Base-by-base conservation (phyloP, 2,888 invertebrate genomes). In the Papilio gigon region DNA sequence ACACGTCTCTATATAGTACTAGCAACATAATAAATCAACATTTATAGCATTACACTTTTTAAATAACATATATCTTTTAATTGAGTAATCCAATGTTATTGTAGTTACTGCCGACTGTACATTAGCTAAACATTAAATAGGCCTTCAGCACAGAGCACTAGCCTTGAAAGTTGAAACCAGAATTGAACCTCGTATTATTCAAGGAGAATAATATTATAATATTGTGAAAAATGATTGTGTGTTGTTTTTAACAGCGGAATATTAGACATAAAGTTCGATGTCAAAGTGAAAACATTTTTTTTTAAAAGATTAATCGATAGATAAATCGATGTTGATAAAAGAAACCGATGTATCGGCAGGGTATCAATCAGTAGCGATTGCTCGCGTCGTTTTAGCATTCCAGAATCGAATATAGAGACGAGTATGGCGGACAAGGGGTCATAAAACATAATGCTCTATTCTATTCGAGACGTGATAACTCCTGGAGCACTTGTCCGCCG, bases 391-490 rank as follows among this genome's bases (percentile, higher is more conserved):
- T 78, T 76, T 80, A 82, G 84, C 79, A 83, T 88, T 91, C 89
- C 87, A 88, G 88, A 89, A 90, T 89, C 90, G 90, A 87, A 83
- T 86, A 84, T 80, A 83, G 86, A 81, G 78, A 83, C 90, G 75
- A 81, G 89, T 90, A 92, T 85, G 91, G 91, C 85, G 86, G 81
- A 92, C 92, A 92, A 92, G 90, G 86, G 92, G 84, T 90, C 86
- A 85, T 92, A 87, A 92, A 92, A 90, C 87, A 89, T 92, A 88
- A 92, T 89, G 82, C 82, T 90, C 91, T 87, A 92, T 92, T 92
- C 90, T 91, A 90, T 92, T 90, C 87, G 84, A 84, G 89, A 92
- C 92, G 92, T 92, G 90, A 88, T 89, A 85, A 88, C 85, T 88
- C 87, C 85, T 83, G 86, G 85, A 85, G 84, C 85, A 87, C 85